Base-by-base conservation (phyloP, 2,113 vertebrate species). In the Pteruthius melanotis region DNA sequence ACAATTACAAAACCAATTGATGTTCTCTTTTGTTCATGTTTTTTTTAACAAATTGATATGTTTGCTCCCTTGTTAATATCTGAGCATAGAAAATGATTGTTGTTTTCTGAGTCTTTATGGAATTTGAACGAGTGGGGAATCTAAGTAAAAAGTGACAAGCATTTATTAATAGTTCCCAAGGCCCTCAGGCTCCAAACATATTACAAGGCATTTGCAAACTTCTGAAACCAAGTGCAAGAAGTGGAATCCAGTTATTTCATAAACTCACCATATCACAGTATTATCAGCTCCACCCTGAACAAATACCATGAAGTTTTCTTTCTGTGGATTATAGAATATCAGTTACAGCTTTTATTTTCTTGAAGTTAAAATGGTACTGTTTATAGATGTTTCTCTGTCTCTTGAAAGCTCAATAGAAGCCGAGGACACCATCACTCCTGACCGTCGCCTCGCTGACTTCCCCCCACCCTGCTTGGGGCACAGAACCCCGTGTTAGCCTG, bases 401-500 rank as follows among this genome's bases (percentile, higher is more conserved):
- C 19, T 45, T 80, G 19, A 39, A 71, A 76, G 47, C 45, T 68
- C 53, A 28, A 3, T 71, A 33, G 66, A 6, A 3, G 6, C 30
- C 30, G 33, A 65, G 18, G 19, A 15, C 16, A 52, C 21, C 9
- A 1, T 33, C 21, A 33, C 18, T 24, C n/a, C 27, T 69, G 44
- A 11, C 12, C 15, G 6, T 60, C 17, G 13, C 13, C 14, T 53
- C 19, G 21, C 19, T 6, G 14, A 10, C 5, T 15, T 15, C 11
- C 8, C 6, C 13, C 7, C 4, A 6, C 2, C 5, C 44, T 18
- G 10, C 18, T 9, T 42, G 20, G 10, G 6, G 6, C 35, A 22
- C 82, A 54, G 52, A 9, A 11, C 11, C 21, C 53, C 3, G 1
- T 2, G 4, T 31, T 37, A 47, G 26, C 11, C 6, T 2, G 0